These are phyloP conservation scores for Elephas maximus DNA, from an alignment of 2,113 vertebrate species.

Conservation along the genomic window DNA sequence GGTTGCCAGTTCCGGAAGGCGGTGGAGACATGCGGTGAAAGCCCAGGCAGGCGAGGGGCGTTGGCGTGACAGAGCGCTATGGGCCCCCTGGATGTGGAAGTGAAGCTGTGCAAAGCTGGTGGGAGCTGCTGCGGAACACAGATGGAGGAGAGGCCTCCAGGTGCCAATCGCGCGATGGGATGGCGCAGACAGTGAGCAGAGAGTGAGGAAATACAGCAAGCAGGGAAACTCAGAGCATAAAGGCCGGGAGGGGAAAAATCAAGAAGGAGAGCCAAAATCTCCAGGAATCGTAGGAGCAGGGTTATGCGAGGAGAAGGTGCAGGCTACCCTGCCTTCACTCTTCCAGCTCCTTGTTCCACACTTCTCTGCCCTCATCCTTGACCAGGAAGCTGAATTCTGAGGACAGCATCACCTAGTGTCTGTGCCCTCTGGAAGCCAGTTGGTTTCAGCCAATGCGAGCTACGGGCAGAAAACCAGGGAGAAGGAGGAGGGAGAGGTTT, in stretches of 20 bases:
- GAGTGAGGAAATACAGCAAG: constrained; percentile 59
- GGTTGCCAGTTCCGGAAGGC: constrained; percentile 67
- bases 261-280: constrained; percentile 74
- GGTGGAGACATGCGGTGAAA: neutral
- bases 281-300: constrained; percentile 26
- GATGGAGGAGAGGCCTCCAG: constrained; percentile 35
- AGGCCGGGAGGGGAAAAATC: constrained; percentile 50
- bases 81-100: constrained; percentile 58
- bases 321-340: neutral
- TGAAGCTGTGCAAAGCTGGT: constrained; percentile 24
- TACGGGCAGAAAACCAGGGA: neutral
- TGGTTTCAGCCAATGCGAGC: neutral
- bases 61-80: neutral
- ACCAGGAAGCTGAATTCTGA: neutral
- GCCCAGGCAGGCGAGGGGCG: constrained; percentile 10
- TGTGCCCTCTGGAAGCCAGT: neutral
- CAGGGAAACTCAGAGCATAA: constrained; percentile 74
- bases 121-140: neutral
- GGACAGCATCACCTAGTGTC: no score
- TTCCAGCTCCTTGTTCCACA: neutral
- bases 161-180: constrained; percentile 59
- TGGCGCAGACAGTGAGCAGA: constrained; percentile 62
- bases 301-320: constrained; percentile 56
- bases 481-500: neutral
- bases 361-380: neutral